A percentile compares a stretch with the other conserved stretches of the same genome.
phyloP scores from a whole-genome alignment of 2,888 invertebrate genomes.

The Cabera pusaria region DNA sequence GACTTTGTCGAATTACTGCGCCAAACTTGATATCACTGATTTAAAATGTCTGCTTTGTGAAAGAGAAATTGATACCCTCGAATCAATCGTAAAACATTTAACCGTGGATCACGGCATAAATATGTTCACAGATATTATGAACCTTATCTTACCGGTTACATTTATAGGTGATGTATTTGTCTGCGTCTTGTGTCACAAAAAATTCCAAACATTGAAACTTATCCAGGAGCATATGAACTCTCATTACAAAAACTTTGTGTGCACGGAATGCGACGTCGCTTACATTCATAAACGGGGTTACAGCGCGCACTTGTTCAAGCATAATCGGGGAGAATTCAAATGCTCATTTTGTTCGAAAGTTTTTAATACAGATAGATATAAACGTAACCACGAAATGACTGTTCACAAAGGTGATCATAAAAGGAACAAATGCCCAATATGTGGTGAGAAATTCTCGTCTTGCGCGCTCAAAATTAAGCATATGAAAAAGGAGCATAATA shows the following conservation, averaged over 20 bases:
- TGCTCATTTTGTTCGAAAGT: slow-evolving; percentile 60
- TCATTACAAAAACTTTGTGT: slow-evolving; percentile 57
- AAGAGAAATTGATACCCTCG: slow-evolving; percentile 15
- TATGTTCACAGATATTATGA: slow-evolving; percentile 33
- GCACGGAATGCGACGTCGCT: slow-evolving; percentile 50
- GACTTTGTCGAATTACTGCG: slow-evolving; percentile 36
- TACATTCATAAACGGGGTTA: slow-evolving; percentile 47
- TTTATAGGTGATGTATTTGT: slow-evolving; percentile 26
- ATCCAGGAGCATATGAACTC: slow-evolving; percentile 27
- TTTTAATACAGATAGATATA: slow-evolving; percentile 61
- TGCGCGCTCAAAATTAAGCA: too few species aligned
- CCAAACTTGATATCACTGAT: slow-evolving; percentile 56
- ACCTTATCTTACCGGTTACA: slow-evolving; percentile 39
- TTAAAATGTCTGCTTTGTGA: slow-evolving; percentile 35
- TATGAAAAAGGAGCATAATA: slow-evolving; percentile 35
- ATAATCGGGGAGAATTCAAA: slow-evolving; percentile 44
- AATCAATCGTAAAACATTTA: slow-evolving; percentile 31
- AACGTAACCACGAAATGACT: slow-evolving; percentile 62
- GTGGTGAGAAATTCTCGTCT: too few species aligned
- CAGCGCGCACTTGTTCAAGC: slow-evolving; percentile 40
- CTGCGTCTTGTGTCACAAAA: slow-evolving; percentile 28
- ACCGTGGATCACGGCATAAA: slow-evolving; percentile 25
- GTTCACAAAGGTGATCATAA: too few species aligned
- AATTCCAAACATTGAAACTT: slow-evolving; percentile 23
- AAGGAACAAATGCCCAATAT: too few species aligned